phyloP scores from a whole-genome alignment of 1,140 invertebrate genomes.

The Dinothrombium tinctorium region DNA sequence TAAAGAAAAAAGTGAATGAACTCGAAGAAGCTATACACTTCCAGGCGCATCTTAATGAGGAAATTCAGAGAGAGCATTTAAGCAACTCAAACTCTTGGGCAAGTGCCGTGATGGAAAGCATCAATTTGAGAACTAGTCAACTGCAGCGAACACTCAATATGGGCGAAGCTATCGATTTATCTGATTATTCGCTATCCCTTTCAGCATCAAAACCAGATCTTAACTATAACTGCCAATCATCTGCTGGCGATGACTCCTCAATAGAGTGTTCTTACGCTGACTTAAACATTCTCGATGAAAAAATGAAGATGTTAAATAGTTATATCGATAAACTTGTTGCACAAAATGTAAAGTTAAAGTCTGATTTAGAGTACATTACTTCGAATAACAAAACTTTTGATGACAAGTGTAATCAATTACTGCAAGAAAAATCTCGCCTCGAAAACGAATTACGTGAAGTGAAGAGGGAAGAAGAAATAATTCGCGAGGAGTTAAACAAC shows the following conservation, averaged over 20 bases:
- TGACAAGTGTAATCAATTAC: neutral
- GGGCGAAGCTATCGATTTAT: neutral
- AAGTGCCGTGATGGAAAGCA: neutral
- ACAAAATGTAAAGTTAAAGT: neutral
- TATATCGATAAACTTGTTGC: neutral
- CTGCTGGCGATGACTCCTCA: neutral
- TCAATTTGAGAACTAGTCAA: neutral
- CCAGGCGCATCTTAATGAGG: neutral
- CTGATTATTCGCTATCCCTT: neutral
- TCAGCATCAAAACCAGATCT: neutral
- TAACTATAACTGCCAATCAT: neutral
- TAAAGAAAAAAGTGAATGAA: neutral
- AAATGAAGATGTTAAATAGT: slow-evolving; percentile 2
- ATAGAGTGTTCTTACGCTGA: slow-evolving; percentile 4
- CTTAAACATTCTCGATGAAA: neutral
- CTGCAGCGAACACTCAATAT: neutral
- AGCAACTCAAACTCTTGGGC: neutral
- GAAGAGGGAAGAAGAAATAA: neutral
- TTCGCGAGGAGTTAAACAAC: slow-evolving; percentile 8
- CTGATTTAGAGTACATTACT: neutral
- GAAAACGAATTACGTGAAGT: neutral
- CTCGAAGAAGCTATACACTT: neutral
- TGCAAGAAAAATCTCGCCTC: neutral
- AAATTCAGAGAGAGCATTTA: neutral
- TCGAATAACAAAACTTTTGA: neutral